Base-by-base conservation (phyloP, 2,113 vertebrate genomes). In the Corythornis cristatus region DNA sequence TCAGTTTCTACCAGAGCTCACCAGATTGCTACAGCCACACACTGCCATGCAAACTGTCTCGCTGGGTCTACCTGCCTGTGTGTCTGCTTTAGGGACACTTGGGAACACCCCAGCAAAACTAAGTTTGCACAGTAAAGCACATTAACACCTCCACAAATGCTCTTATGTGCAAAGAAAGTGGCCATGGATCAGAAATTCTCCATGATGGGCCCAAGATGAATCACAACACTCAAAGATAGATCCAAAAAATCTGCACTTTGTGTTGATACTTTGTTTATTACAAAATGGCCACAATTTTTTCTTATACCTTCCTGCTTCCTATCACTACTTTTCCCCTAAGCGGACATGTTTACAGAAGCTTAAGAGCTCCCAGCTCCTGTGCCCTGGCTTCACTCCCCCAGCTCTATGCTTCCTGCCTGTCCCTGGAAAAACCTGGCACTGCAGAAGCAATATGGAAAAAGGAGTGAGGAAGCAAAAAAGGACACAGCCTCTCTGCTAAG, bases 131-230 rank as follows among this genome's bases (percentile, higher is more conserved):
- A 33, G 54, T 54, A 35, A 79, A 83, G 73, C 43, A 48, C 1
- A 0, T 75, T 50, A 45, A 71, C 56, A 14, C 9, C 42, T 74
- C 35, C 1, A 0, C 1, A 0, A 54, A 71, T 6, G 31, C 18
- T 71, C 57, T 66, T 37, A 15, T 0, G 3, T 31, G 46, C 31
- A n/a, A 50, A 61, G 40, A 33, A 71, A 57, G 53, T 57, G 46
- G 40, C 80, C 28, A 5, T 6, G 21, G 57, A 71, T 61, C 51
- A 54, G 33, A 71, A 84, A 54, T 54, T 20, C 68, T 84, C 51
- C 57, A 40, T 1, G 0, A 57, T 21, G 31, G 33, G 33, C 62
- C 43, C 58, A 65, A 51, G 33, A 61, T 66, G 31, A 80, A 65
- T 56, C 31, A 58, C 50, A 54, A 29, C 29, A 35, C 37, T 68